Conservation (phyloP, 1,140 invertebrate species). For the Lethrus apterus region DNA sequence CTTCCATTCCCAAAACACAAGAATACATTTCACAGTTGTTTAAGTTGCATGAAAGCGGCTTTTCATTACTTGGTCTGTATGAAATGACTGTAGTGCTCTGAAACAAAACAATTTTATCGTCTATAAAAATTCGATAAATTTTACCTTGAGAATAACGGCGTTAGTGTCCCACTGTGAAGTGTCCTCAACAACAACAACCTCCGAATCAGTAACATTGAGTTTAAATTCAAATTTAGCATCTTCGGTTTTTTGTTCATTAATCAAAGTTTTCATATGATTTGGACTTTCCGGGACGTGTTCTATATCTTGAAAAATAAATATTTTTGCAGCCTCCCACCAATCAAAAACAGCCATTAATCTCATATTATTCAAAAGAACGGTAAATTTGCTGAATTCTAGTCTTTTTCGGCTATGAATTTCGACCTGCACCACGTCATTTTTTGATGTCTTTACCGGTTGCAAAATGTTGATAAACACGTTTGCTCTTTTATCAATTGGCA, state of each 20-base stretch:
- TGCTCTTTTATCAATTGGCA: constrained; percentile 60
- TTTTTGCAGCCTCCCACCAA: constrained; percentile 81
- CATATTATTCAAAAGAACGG: constrained; percentile 92
- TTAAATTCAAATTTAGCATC: constrained; percentile 71
- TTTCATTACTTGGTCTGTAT: constrained; percentile 67
- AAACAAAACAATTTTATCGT: constrained; percentile 21
- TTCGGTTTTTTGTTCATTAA: constrained; percentile 20
- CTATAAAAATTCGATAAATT: constrained; percentile 8
- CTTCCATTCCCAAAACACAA: constrained; percentile 83
- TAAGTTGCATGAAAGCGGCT: constrained; percentile 78
- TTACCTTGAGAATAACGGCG: constrained; percentile 85
- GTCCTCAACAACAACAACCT: constrained; percentile 90
- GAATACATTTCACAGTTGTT: constrained; percentile 91
- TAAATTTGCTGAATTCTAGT: constrained; percentile 69
- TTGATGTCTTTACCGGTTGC: constrained; percentile 56
- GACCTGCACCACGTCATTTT: constrained; percentile 60
- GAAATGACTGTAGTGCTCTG: constrained; percentile 80
- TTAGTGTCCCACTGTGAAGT: constrained; percentile 80
- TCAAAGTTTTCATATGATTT: constrained; percentile 19
- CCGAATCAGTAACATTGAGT: constrained; percentile 91
- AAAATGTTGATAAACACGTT: constrained; percentile 90
- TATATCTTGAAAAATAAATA: constrained; percentile 62
- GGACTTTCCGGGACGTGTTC: constrained; percentile 28
- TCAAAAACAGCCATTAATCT: constrained; percentile 87
- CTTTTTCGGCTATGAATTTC: constrained; percentile 75